Percentiles rank a stretch among this genome's conserved stretches.
phyloP scores from a whole-genome alignment of 2,888 invertebrate species.

The Heliconius charithonia region DNA sequence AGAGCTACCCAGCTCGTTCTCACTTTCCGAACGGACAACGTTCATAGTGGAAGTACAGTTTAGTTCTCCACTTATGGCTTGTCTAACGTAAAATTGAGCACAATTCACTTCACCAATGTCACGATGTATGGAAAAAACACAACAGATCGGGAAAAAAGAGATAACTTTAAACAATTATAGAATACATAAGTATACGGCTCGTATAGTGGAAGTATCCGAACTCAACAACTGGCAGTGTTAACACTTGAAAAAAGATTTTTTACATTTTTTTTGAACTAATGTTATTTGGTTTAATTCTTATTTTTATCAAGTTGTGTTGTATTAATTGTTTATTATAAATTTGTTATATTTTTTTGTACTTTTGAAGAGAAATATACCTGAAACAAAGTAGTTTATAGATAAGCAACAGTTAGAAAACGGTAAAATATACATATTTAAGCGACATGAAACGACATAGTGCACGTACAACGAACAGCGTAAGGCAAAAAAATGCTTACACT shows the following conservation, averaged over 20 bases:
- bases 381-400: neutral
- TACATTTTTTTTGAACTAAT: neutral
- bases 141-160: too few species aligned
- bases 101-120: too few species aligned
- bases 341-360: neutral
- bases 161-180: too few species aligned
- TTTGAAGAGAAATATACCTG: neutral
- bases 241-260: neutral
- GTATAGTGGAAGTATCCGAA: constrained; percentile 20
- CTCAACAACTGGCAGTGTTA: constrained; percentile 19
- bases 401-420: neutral
- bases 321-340: neutral
- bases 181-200: too few species aligned
- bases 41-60: constrained; percentile 26
- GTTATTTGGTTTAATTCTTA: neutral
- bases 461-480: too few species aligned
- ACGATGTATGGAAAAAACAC: too few species aligned
- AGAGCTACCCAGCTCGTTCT: constrained; percentile 61
- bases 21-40: constrained; percentile 52
- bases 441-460: too few species aligned
- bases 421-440: neutral
- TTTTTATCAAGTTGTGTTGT: neutral
- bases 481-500: too few species aligned
- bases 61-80: too few species aligned
- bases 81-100: too few species aligned